phyloP scores from a whole-genome alignment of 2,888 invertebrate genomes.

The Empis livida region DNA sequence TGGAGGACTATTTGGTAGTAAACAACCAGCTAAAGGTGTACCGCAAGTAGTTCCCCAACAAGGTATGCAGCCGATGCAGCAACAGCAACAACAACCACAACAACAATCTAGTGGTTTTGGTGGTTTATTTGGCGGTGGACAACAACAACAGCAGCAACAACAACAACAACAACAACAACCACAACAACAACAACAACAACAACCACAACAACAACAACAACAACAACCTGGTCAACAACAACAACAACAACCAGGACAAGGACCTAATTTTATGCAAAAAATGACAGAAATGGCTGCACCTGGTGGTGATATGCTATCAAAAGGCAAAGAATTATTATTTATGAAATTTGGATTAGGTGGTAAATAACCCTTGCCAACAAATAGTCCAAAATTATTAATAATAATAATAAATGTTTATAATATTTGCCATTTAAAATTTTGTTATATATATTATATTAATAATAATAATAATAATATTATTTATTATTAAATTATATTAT shows the following conservation, averaged over 20 bases:
- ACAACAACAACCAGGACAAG: slow-evolving; percentile 38
- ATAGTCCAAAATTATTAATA: slow-evolving; percentile 27
- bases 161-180: slow-evolving; percentile 19
- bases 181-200: slow-evolving; percentile 32
- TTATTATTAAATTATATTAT: slow-evolving; percentile 13
- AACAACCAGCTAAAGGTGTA: slow-evolving; percentile 36
- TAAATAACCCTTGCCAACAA: slow-evolving; percentile 44
- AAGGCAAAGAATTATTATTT: slow-evolving; percentile 87
- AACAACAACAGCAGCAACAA: slow-evolving; percentile 29
- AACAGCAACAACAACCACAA: slow-evolving; percentile 19
- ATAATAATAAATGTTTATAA: slow-evolving; percentile 20
- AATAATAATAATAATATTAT: slow-evolving; percentile 13
- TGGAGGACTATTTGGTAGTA: slow-evolving; percentile 36
- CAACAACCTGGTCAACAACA: slow-evolving; percentile 31
- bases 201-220: slow-evolving; percentile 25
- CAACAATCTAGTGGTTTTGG: slow-evolving; percentile 27
- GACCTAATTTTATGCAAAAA: slow-evolving; percentile 77
- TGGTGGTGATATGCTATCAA: slow-evolving; percentile 80
- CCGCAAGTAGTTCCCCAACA: slow-evolving; percentile 40
- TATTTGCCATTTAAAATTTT: slow-evolving; percentile 13
- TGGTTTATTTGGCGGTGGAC: slow-evolving; percentile 22
- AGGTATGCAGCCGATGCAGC: slow-evolving; percentile 33
- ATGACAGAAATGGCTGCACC: slow-evolving; percentile 71
- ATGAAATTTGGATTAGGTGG: slow-evolving; percentile 86
- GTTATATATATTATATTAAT: slow-evolving; percentile 7